Evolutionary conservation across 2,113 vertebrate genomes (phyloP), one percentile per base, ranked within the genome.

Genomic region (Micromys minutus): DNA sequence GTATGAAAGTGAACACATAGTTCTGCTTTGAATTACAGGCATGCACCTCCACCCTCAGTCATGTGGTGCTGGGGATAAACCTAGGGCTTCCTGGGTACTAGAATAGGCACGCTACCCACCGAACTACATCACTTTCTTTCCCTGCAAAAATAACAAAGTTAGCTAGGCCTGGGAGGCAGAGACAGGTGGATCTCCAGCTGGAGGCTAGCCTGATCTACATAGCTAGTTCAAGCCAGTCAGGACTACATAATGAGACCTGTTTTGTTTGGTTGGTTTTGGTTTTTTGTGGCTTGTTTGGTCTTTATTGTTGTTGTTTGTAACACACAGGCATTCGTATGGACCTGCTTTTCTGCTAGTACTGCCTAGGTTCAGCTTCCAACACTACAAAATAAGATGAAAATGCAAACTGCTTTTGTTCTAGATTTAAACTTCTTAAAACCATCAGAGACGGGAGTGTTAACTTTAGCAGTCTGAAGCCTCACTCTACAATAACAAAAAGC

Each of bases 371-470:
- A 81, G 22, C 3, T 7, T 59, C 7, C 36, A 59, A 42, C 34
- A n/a, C 19, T 55, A 55, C 19, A 59, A 15, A n/a, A 15, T 19
- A 39, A 59, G n/a, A 39, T 45, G 26, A 42, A 42, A 80, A 61
- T 24, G 3, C 21, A 74, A 90, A 42, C 17, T 84, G 65, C n/a
- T 89, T 89, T 88, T 89, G 39, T 63, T 91, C 91, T 75, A 7
- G 42, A 76, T 19, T 17, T 94, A 84, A 91, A 42, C 26, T 61
- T 72, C 47, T 87, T 94, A 89, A 86, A 80, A 57, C 47, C 76
- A 63, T 95, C 92, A 50, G 90, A n/a, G 81, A 86, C 55, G 76
- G 34, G 57, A 89, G 22, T 71, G 29, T 80, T 91, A 85, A 75
- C 77, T 72, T 72, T 10, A 81, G 47, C 57, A 93, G 42, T 71